Evolutionary conservation across 2,797 vertebrate genomes (phyloP).

Genomic region (Sebastiscus tertius): DNA sequence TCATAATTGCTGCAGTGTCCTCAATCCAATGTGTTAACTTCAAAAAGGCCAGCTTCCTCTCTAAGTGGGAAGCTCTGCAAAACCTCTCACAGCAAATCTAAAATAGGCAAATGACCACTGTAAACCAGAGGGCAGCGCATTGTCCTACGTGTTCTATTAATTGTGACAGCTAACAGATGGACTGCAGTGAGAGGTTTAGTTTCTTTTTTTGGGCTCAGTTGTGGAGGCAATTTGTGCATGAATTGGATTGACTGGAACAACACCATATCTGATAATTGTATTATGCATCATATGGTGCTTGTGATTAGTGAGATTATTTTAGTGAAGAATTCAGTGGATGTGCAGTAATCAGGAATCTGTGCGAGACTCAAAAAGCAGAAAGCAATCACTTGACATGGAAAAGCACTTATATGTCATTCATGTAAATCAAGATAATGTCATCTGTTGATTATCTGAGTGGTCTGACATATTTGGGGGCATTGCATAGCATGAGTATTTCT

Average conservation of each 20-base stretch:
- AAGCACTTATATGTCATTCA: background rate
- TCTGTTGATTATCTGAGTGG: conserved; percentile 29
- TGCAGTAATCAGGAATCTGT: conserved; percentile 13
- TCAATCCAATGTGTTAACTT: conserved; percentile 23
- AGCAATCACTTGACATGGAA: conserved; percentile 28
- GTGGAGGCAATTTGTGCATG: conserved; percentile 47
- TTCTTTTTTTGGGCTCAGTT: conserved; percentile 12
- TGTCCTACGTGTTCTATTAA: conserved; percentile 64
- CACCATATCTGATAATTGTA: conserved; percentile 47
- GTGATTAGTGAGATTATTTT: conserved; percentile 43
- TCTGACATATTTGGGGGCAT: conserved; percentile 5
- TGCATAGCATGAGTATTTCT: background rate
- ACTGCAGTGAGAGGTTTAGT: conserved; percentile 6
- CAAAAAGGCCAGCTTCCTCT: conserved; percentile 9
- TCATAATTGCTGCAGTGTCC: conserved; percentile 1
- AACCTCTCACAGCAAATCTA: conserved; percentile 26
- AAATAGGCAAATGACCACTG: conserved; percentile 32
- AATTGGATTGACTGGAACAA: conserved; percentile 57
- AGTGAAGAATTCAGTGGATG: conserved; percentile 12
- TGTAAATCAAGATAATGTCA: conserved; percentile 17
- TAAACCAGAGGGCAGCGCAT: conserved; percentile 42
- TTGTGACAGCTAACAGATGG: conserved; percentile 55
- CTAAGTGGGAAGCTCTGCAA: conserved; percentile 11
- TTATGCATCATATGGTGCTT: conserved; percentile 38
- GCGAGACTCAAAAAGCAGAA: background rate